Base-by-base conservation (phyloP, 64 coral and sea anemone species). In the Exaiptasia diaphana region DNA sequence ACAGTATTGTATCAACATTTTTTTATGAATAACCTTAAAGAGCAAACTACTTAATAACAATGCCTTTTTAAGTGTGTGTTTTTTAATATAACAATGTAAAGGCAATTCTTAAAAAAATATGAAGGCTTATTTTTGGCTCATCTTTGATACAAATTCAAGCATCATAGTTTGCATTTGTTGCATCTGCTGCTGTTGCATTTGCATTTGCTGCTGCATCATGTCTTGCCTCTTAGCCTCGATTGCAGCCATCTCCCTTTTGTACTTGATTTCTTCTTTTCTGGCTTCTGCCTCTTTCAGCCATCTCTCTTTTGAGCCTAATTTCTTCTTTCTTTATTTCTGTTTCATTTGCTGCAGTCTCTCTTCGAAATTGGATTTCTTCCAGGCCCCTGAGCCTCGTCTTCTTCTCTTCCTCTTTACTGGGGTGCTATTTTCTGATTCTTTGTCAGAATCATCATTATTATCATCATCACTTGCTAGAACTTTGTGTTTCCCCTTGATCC, bases 151-250 rank as follows among this genome's bases (percentile, higher is more conserved):
- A 73, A 43, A 6, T 45, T 35, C 20, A 73, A 76, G 48, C 41
- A 76, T 50, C 38, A 61, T n/a, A 14, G 53, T 53, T 79, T 79
- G 76, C 76, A 79, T 79, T 25, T 76, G 73, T 20, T 76, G 49
- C 53, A 55, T 50, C 37, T 76, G 73, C n/a, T 76, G 73, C 35
- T 76, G 53, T 56, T 56, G 53, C 53, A 56, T 57, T 57, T 64
- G 60, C 25, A 64, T 21, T 57, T 79, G 76, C 38, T 79, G 54
- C 28, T 79, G 46, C 33, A 79, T 36, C 26, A 61, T 54, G 24
- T 50, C 76, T 18, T 79, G 55, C 30, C 55, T 33, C 34, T 50
- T 53, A 37, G 53, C 29, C 25, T 79, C 76, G 62, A 30, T 20
- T 54, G 76, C 24, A 53, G 48, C 75, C 50, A 44, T 27, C 28